These are phyloP conservation scores for Pipa parva DNA, from an alignment of 2,113 vertebrate species.

Conservation along the genomic window DNA sequence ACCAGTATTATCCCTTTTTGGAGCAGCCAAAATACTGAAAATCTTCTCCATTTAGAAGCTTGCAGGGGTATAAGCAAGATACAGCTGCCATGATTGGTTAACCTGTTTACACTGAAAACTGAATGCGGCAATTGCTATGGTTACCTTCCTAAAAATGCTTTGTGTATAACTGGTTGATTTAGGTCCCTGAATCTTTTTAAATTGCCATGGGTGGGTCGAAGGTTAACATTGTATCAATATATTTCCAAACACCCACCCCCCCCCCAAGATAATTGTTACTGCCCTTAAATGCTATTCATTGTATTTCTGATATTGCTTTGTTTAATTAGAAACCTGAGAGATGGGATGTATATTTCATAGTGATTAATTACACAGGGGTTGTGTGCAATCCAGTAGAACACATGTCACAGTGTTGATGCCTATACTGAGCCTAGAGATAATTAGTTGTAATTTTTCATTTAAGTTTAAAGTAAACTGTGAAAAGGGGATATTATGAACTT, in stretches of 20 bases:
- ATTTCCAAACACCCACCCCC: neutral
- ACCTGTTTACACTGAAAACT: neutral
- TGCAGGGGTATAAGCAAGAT: neutral
- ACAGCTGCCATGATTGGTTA: constrained; percentile 1
- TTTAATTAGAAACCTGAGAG: constrained; percentile 14
- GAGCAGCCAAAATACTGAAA: no score
- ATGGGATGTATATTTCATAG: constrained; percentile 7
- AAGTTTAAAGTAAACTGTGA: neutral
- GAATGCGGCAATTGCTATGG: constrained; percentile 6
- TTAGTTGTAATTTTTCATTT: constrained; percentile 11
- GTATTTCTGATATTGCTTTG: constrained; percentile 4
- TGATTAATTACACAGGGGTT: constrained; percentile 15
- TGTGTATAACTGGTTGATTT: neutral
- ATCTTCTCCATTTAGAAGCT: neutral
- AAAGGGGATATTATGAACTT: neutral
- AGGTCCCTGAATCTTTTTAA: neutral
- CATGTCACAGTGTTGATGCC: neutral
- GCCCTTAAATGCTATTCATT: neutral
- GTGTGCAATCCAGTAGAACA: neutral
- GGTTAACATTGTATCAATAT: neutral
- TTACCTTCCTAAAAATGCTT: neutral
- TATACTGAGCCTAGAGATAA: neutral
- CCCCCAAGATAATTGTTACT: neutral
- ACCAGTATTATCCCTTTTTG: no score
- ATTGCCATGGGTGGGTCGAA: neutral